Base-by-base conservation (phyloP, 37 sponge, comb jelly and placozoan genomes). In the Mnemiopsis leidyi region DNA sequence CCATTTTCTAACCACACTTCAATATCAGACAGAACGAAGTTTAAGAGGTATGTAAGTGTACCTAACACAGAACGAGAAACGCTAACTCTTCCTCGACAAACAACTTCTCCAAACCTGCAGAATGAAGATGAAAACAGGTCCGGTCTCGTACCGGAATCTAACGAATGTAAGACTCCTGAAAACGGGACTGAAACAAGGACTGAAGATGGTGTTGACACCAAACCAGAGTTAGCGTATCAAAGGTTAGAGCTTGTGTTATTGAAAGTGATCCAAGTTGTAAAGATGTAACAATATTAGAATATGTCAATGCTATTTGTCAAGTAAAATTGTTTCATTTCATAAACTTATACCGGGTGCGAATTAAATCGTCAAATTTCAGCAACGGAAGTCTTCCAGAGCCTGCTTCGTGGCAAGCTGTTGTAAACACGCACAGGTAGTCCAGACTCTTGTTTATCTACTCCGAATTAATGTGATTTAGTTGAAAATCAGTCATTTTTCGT, bases 381-480 rank as follows among this genome's bases (percentile, higher is more conserved):
- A 48, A 48, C 13, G 61, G 61, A 5, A 48, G 13, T 5, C 5
- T 85, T 2, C 90, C 90, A 20, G 90, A 40, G 35, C 39, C 35
- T n/a, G 36, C 40, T 23, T 35, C 61, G 3, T 85, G 90, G 90
- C 90, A 85, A 28, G 39, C 39, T 3, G 48, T 85, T 3, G 90
- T 85, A 35, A 85, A 85, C 48, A 85, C 90, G 3, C 90, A 85
- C 30, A 36, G 90, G 79, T 77, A 77, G 13, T 48, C 13, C 61
- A 48, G 9, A 18, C 13, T 13, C n/a, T n/a, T n/a, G n/a, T n/a
- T n/a, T n/a, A n/a, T n/a, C n/a, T n/a, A n/a, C n/a, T n/a, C n/a
- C n/a, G n/a, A n/a, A n/a, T n/a, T n/a, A n/a, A n/a, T n/a, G n/a
- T n/a, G n/a, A n/a, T n/a, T n/a, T n/a, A n/a, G n/a, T n/a, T n/a